Evolutionary conservation across 2,888 invertebrate species (phyloP), one percentile per base, ranked within the genome.

Genomic region (Melinaea menophilus): DNA sequence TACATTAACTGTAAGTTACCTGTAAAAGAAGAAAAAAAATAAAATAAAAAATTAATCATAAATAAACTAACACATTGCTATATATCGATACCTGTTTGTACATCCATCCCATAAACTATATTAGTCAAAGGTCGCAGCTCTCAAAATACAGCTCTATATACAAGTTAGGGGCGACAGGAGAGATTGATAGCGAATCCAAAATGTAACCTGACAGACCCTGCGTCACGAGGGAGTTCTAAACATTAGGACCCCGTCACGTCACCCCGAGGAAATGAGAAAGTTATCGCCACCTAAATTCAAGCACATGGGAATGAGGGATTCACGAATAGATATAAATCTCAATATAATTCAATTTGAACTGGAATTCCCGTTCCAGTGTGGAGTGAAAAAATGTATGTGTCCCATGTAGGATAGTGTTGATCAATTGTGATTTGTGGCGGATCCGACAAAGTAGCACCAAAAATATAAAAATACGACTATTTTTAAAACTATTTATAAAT

Each of bases 291-390:
- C 86, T 84, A 86, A 88, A 88, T 85, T 88, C 84, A 80, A 76
- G 76, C 84, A 82, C 82, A 73, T 73, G 84, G 85, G 86, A 81
- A 82, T 77, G 84, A 82, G 77, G 81, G 84, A 82, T 83, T 81
- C 82, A 81, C 82, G 85, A 86, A 88, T 87, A 88, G 85, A 88
- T 88, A 87, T 87, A 88, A 88, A 89, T 85, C 86, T 85, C 79
- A 79, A 79, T 84, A 82, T 86, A 86, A 88, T 88, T 88, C 86
- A 86, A 88, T 88, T 88, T 84, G 76, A 67, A 60, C 65, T 62
- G 64, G 64, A 68, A 65, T 55, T 61, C 63, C 58, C 22, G 22
- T 22, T 22, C 22, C 1, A 62, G 61, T 46, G 67, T 62, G 55
- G 65, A 62, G 64, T 65, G 66, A 62, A 66, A 64, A 67, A 66